Percentiles rank a stretch among this genome's conserved stretches.
Evolutionary conservation across 2,888 invertebrate species (phyloP).

Genomic region (Eupithecia insigniata): DNA sequence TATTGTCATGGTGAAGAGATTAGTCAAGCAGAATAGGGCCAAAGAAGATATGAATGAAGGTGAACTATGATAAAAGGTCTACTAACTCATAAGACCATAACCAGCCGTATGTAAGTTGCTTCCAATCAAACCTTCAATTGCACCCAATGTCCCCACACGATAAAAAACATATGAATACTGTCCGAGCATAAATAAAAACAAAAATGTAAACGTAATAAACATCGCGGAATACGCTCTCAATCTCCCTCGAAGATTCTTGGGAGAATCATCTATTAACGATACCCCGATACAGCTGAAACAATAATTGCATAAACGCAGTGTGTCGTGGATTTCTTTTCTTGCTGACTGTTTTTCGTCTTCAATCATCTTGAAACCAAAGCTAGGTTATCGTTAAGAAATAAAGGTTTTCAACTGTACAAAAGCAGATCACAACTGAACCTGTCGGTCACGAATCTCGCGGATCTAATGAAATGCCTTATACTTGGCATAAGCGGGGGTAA

Average conservation of each 20-base stretch:
- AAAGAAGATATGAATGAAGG: not conserved
- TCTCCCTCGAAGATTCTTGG: slow-evolving; percentile 45
- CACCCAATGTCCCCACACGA: slow-evolving; percentile 52
- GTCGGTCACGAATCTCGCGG: not conserved
- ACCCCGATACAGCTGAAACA: slow-evolving; percentile 62
- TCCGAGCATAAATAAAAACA: slow-evolving; percentile 56
- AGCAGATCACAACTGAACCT: not conserved
- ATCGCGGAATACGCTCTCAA: slow-evolving; percentile 49
- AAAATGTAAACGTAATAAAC: slow-evolving; percentile 51
- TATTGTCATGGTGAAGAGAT: too few relatives aligned
- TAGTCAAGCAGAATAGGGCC: not conserved
- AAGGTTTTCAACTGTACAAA: not conserved
- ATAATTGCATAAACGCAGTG: slow-evolving; percentile 60
- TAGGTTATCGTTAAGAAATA: not conserved
- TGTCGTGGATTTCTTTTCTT: slow-evolving; percentile 58
- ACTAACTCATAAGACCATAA: slow-evolving; percentile 71
- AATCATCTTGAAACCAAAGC: slow-evolving; percentile 26
- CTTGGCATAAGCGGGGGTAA: not conserved
- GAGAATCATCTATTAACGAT: slow-evolving; percentile 58
- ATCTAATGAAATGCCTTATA: not conserved
- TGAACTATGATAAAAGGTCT: not conserved
- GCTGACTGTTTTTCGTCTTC: slow-evolving; percentile 39
- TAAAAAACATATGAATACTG: slow-evolving; percentile 58
- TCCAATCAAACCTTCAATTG: slow-evolving; percentile 64
- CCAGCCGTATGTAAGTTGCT: slow-evolving; percentile 68